A percentile compares a stretch with the other conserved stretches of the same genome.
Conservation (phyloP, 2,888 invertebrate species). For the Opisthograptis luteolata region DNA sequence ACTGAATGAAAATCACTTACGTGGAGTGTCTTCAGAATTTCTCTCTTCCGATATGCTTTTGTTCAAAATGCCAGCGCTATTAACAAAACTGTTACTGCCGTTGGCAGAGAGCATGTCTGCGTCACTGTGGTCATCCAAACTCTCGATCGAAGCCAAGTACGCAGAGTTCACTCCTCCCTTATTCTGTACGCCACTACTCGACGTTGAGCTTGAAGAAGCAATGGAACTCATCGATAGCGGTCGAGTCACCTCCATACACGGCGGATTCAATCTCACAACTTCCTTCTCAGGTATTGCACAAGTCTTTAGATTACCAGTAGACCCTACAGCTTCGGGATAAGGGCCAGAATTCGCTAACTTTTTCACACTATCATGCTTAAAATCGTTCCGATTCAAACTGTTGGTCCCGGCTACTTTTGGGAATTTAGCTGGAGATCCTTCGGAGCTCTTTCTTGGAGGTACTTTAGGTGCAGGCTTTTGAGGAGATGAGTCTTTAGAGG, state of each 20-base stretch:
- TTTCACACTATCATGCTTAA: conserved; percentile 54
- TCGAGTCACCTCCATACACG: conserved; percentile 83
- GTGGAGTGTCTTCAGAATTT: conserved; percentile 58
- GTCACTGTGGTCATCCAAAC: conserved; percentile 92
- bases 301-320: conserved; percentile 74
- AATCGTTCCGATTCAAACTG: conserved; percentile 73
- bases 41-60: conserved; percentile 64
- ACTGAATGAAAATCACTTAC: conserved; percentile 54
- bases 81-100: conserved; percentile 75
- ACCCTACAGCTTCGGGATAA: conserved; percentile 70
- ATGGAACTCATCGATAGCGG: conserved; percentile 92
- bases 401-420: conserved; percentile 65
- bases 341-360: conserved; percentile 63
- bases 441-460: conserved; percentile 45
- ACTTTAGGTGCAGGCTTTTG: conserved; percentile 58
- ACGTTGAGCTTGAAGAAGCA: conserved; percentile 88
- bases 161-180: conserved; percentile 88
- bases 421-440: conserved; percentile 61
- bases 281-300: conserved; percentile 66
- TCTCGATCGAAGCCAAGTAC: conserved; percentile 94
- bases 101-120: conserved; percentile 84
- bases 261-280: conserved; percentile 80
- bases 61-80: conserved; percentile 67
- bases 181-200: conserved; percentile 86
- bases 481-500: conserved; percentile 71